A percentile compares a stretch with the other conserved stretches of the same genome.
Evolutionary conservation across 2,888 invertebrate species (phyloP).

Genomic region (Ennomos fuscantarius): DNA sequence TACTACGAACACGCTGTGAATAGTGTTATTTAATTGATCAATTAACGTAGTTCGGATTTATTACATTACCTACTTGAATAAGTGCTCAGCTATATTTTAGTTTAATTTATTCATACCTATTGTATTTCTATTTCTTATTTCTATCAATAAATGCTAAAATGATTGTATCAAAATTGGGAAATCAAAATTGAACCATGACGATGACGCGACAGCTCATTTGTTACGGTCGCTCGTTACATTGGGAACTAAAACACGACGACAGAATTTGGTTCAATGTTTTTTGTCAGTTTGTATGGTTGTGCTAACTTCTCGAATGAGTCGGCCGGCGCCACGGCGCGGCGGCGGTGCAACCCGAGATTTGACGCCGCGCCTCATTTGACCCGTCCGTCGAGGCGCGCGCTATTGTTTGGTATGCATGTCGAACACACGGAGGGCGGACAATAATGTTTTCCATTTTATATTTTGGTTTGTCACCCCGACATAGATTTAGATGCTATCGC

Average conservation of each 20-base stretch:
- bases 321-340: slow-evolving; percentile 78
- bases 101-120: not conserved
- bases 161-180: slow-evolving; percentile 7
- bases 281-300: slow-evolving; percentile 66
- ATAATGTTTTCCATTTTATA: slow-evolving; percentile 56
- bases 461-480: slow-evolving; percentile 58
- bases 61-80: slow-evolving; percentile 8
- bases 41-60: slow-evolving; percentile 37
- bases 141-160: slow-evolving; percentile 8
- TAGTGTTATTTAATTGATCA: slow-evolving; percentile 45
- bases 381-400: slow-evolving; percentile 66
- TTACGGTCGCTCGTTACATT: slow-evolving; percentile 71
- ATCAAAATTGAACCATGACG: slow-evolving; percentile 50
- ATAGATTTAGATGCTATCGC: slow-evolving; percentile 45
- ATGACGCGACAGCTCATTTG: slow-evolving; percentile 53
- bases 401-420: slow-evolving; percentile 73
- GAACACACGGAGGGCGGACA: slow-evolving; percentile 61
- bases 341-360: slow-evolving; percentile 78
- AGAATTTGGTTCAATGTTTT: slow-evolving; percentile 65
- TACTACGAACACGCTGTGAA: slow-evolving; percentile 42
- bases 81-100: slow-evolving; percentile 4
- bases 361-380: slow-evolving; percentile 80
- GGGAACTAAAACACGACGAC: slow-evolving; percentile 69
- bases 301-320: slow-evolving; percentile 72
- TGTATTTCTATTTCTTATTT: slow-evolving; percentile 3